Evolutionary conservation across 2,797 vertebrate species (phyloP).

Genomic region (Tinamus major): DNA sequence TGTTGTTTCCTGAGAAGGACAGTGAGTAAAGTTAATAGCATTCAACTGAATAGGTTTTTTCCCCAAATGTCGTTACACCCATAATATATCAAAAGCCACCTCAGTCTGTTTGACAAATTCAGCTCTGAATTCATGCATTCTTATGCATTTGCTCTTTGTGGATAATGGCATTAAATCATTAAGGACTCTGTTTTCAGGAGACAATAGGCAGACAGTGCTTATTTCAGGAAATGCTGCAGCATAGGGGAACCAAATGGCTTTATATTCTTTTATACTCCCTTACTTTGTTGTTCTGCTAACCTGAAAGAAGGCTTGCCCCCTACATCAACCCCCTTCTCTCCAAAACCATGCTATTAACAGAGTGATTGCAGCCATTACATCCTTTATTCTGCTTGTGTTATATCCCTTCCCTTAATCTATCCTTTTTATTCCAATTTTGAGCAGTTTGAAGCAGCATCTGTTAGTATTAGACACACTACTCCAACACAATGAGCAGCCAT

Average conservation of each 20-base stretch:
- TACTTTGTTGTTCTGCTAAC: constrained; percentile 53
- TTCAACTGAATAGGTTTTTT: background rate
- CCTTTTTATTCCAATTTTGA: constrained; percentile 48
- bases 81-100: background rate
- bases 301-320: constrained; percentile 44
- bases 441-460: constrained; percentile 63
- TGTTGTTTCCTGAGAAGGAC: constrained; percentile 88
- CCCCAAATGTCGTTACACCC: rapidly evolving
- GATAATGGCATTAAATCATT: constrained; percentile 31
- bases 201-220: constrained; percentile 23
- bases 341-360: constrained; percentile 35
- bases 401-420: constrained; percentile 12
- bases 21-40: background rate
- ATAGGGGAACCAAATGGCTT: constrained; percentile 24
- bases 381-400: constrained; percentile 33
- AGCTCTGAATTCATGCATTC: background rate
- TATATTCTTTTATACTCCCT: constrained; percentile 54
- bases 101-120: background rate
- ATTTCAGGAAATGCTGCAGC: constrained; percentile 55
- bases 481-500: constrained; percentile 60
- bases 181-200: constrained; percentile 11
- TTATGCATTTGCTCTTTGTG: background rate
- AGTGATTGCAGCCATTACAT: constrained; percentile 35
- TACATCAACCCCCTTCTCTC: constrained; percentile 34
- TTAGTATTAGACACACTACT: constrained; percentile 65